Conservation (phyloP, 2,113 vertebrate species). For the Rhinoptilus africanus region DNA sequence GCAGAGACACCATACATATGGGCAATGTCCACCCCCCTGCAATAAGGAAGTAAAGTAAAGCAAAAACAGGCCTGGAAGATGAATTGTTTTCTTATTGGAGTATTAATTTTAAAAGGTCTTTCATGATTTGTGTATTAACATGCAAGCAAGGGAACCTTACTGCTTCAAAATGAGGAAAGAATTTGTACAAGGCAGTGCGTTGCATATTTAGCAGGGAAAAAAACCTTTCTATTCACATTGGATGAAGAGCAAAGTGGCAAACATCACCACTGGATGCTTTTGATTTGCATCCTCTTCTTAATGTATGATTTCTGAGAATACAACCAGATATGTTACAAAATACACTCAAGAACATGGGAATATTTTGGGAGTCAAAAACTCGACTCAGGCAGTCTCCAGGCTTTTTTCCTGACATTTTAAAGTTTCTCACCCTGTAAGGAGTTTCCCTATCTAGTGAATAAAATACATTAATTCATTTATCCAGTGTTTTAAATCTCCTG, state of each 20-base stretch:
- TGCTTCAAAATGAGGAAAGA: neutral
- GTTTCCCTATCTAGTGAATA: neutral
- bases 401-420: neutral
- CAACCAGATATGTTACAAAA: neutral
- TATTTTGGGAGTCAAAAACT: neutral
- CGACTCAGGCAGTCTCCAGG: neutral
- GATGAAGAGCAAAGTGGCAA: neutral
- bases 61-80: neutral
- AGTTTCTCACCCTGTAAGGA: neutral
- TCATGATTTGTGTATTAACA: neutral
- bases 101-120: neutral
- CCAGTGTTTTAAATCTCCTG: neutral
- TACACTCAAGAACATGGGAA: neutral
- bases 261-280: neutral
- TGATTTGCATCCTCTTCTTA: neutral
- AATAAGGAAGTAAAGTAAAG: neutral
- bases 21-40: neutral
- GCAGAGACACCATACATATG: neutral
- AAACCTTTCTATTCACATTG: neutral
- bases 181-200: neutral
- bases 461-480: neutral
- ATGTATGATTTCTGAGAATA: neutral
- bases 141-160: neutral
- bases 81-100: neutral
- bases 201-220: neutral